Conservation (phyloP, 2,113 vertebrate species). For the Ursus arctos region DNA sequence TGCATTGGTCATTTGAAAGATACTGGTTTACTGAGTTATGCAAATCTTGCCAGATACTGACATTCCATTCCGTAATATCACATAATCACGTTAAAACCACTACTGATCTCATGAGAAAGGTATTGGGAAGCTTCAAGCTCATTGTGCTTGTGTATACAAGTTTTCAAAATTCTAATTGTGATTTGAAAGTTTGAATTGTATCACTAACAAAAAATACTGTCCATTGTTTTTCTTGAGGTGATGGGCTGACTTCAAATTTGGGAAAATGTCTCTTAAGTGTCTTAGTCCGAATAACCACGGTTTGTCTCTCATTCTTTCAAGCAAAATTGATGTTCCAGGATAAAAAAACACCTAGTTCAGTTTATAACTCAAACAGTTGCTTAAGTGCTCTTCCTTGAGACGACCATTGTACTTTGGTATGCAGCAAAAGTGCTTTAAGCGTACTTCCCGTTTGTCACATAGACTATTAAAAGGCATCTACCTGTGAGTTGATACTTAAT, state of each 20-base stretch:
- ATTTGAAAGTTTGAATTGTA: conserved; percentile 51
- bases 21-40: conserved; percentile 29
- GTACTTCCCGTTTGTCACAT: not conserved
- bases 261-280: conserved; percentile 28
- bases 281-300: not conserved
- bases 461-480: not conserved
- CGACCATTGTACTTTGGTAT: not conserved
- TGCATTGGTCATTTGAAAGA: conserved; percentile 22
- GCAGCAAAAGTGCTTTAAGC: not conserved
- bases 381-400: conserved; percentile 51
- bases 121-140: conserved; percentile 12
- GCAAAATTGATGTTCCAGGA: conserved; percentile 34
- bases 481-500: not conserved
- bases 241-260: conserved; percentile 38
- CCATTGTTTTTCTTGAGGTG: conserved; percentile 2
- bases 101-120: not conserved
- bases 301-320: conserved; percentile 55
- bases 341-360: conserved; percentile 38
- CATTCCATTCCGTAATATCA: not conserved
- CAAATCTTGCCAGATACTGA: not conserved
- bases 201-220: conserved; percentile 1
- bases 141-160: not conserved
- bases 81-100: not conserved
- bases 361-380: not conserved
- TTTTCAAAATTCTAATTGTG: conserved; percentile 47